Conservation (phyloP, 2,113 vertebrate species). For the Typhlomys cinereus region DNA sequence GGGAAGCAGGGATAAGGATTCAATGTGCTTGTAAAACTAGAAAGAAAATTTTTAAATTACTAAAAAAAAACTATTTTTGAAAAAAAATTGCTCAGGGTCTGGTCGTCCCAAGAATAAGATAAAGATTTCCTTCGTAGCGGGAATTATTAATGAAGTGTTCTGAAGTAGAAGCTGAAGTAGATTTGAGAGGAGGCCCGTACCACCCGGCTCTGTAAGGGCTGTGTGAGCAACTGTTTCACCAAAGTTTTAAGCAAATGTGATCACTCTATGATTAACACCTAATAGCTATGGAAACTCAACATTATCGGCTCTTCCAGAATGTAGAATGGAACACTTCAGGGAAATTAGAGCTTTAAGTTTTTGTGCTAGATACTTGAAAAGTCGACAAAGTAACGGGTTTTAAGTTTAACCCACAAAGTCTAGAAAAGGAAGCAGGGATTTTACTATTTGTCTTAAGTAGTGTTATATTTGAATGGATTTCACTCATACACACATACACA, state of each 20-base stretch:
- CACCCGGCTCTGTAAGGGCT: neutral
- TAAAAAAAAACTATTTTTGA: neutral
- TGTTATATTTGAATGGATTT: neutral
- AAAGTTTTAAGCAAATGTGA: neutral
- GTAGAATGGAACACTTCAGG: neutral
- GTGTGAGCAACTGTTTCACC: neutral
- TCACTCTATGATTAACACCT: neutral
- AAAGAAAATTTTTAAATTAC: too few species aligned
- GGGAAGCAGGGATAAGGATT: too few species aligned
- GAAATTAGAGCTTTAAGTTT: neutral
- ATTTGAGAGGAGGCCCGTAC: neutral
- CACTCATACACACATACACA: neutral
- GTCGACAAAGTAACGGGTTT: neutral
- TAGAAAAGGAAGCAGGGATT: neutral
- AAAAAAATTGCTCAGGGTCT: neutral
- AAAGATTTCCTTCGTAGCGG: neutral
- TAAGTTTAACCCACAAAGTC: neutral
- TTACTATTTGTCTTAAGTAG: neutral
- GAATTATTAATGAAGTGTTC: neutral
- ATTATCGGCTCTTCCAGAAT: neutral
- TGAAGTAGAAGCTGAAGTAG: neutral
- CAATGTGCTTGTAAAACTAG: too few species aligned
- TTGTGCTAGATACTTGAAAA: neutral
- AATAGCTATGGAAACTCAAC: constrained; percentile 29
- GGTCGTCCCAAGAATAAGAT: neutral